Evolutionary conservation across 1,140 invertebrate species (phyloP), one percentile per base, ranked within the genome.

Genomic region (Heliconius hewitsoni): DNA sequence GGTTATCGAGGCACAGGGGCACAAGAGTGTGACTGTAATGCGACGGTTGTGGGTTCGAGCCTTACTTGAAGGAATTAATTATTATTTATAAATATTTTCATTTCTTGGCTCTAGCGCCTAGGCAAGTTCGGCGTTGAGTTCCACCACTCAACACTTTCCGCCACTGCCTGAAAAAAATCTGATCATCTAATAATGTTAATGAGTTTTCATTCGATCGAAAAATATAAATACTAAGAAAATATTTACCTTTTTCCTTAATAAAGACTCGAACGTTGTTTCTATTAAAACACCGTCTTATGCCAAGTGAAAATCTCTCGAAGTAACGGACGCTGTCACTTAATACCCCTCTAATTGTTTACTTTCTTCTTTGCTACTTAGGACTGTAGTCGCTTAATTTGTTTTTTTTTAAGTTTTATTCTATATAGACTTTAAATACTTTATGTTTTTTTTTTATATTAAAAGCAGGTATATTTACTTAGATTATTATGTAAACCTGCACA

Each of bases 341-440:
- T 60, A 76, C 74, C 46, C 39, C 50, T 37, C 71, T 77, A 72
- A 77, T 77, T 77, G 76, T 77, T 77, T 46, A 77, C 76, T 77
- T 71, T 77, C 46, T 55, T 37, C 74, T 42, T 76, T 42, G 74
- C 76, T 77, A 73, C 70, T 52, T 78, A 78, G 19, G 27, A 34
- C 52, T 60, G 30, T 73, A 39, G 71, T 60, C 52, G 37, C n/a
- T 73, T 57, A 73, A 57, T 78, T 57, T 30, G 52, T 42, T 73
- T 78, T 73, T 46, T 27, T 46, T 55, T 66, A 34, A 66, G 19
- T n/a, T 50, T 74, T 74, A 23, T 27, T 66, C 11, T 66, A 27
- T 66, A 27, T 66, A 66, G 23, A 30, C 60, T 66, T 34, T 39
- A 39, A 71, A n/a, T 71, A 37, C n/a, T 39, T 34, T 39, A n/a